A percentile compares a stretch with the other conserved stretches of the same genome.
Evolutionary conservation across 2,888 invertebrate species (phyloP).

Genomic region (Chrysotoxum bicinctum): DNA sequence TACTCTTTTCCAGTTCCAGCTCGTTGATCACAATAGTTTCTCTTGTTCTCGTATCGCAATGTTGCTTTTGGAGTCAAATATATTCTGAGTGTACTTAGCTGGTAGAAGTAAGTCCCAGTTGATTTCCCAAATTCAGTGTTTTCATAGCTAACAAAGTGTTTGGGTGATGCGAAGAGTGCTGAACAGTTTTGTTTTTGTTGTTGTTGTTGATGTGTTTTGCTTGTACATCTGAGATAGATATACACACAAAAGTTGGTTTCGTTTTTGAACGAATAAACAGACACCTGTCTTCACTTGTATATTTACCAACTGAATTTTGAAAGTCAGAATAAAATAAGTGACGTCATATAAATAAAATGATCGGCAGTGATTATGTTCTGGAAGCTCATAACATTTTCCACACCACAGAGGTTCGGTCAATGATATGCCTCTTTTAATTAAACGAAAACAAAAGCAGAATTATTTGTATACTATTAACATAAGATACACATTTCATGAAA

Average conservation of each 20-base stretch:
- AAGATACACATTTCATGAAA: constrained; percentile 22
- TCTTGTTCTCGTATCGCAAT: constrained; percentile 17
- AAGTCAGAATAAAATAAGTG: constrained; percentile 46
- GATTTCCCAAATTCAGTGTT: constrained; percentile 53
- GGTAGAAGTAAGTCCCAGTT: constrained; percentile 12
- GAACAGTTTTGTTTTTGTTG: constrained; percentile 17
- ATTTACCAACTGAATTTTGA: constrained; percentile 28
- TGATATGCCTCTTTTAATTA: constrained; percentile 46
- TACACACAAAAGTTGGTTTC: not conserved
- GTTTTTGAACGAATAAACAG: constrained; percentile 11
- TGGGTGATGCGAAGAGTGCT: constrained; percentile 45
- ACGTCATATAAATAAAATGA: constrained; percentile 83
- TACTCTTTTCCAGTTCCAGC: constrained; percentile 64
- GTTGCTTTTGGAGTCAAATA: too few relatives aligned
- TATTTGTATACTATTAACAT: not conserved
- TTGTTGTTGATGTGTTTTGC: constrained; percentile 30
- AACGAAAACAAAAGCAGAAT: not conserved
- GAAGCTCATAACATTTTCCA: constrained; percentile 94
- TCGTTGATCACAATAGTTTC: constrained; percentile 46
- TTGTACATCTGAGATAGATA: constrained; percentile 20
- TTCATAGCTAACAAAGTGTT: constrained; percentile 61
- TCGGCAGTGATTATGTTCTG: constrained; percentile 91
- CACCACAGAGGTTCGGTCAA: constrained; percentile 88
- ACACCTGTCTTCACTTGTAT: constrained; percentile 58
- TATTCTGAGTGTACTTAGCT: not conserved